Evolutionary conservation across 1,140 invertebrate species (phyloP), one percentile per base, ranked within the genome.

Genomic region (Anagrus nilaparvatae): DNA sequence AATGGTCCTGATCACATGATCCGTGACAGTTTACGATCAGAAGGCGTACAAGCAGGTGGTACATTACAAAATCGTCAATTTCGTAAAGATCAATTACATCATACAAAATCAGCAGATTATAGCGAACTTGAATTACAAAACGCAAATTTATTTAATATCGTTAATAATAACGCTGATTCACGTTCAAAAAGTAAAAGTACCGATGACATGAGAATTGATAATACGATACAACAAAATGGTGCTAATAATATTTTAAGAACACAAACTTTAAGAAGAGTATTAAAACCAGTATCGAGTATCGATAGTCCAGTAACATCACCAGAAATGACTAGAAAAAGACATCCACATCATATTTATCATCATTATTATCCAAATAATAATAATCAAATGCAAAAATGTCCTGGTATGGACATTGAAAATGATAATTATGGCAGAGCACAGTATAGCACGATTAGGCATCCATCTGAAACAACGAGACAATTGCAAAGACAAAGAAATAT

Each of bases 261-360:
- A n/a, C n/a, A n/a, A n/a, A n/a, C n/a, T n/a, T 69, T 96, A 47
- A 94, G 95, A 60, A 76, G 86, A 31, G 92, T 96, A 85, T 69
- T 96, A 46, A 93, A 94, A 54, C 90, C 90, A 17, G 85, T 96
- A 75, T 81, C 87, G 17, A 84, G 82, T 51, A 78, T 80, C 40
- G 85, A 89, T 54, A 87, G 84, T 58, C 85, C 86, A 4, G 85
- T 86, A 8, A 89, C 86, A 10, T 88, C 86, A 40, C 87, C 87
- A 7, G 87, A 91, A 71, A 85, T 87, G 79, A 80, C 82, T 1
- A 73, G 84, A 14, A 76, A 85, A 17, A 70, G 84, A 14, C 69
- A 71, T 40, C 72, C 66, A 45, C 71, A 73, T 47, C 74, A 77
- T 47, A 70, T 70, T 48, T 67, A 70, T 41, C 71, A 76, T 53